Evolutionary conservation across 2,888 invertebrate genomes (phyloP).

Genomic region (Meteorus colon): DNA sequence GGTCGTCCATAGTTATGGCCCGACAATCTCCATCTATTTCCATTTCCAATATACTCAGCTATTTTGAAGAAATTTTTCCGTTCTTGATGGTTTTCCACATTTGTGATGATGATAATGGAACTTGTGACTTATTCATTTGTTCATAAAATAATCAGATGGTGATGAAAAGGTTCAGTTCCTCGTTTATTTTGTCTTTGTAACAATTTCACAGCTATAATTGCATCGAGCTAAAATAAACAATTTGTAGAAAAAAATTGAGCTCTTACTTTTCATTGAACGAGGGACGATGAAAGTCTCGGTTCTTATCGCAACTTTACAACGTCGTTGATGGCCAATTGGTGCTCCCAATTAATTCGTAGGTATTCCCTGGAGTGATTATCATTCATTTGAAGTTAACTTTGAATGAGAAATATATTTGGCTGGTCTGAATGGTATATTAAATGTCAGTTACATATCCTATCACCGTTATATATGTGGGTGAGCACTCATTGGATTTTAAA

Average conservation of each 20-base stretch:
- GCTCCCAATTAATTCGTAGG: constrained; percentile 53
- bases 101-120: not conserved
- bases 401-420: not conserved
- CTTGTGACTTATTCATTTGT: not conserved
- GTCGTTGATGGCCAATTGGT: constrained; percentile 51
- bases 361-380: constrained; percentile 47
- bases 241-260: constrained; percentile 47
- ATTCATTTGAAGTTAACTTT: constrained; percentile 44
- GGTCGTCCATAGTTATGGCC: constrained; percentile 26
- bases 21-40: not conserved
- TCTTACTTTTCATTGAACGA: constrained; percentile 48
- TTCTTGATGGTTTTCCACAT: not conserved
- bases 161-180: not conserved
- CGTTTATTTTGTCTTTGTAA: not conserved
- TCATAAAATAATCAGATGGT: not conserved
- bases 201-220: constrained; percentile 49
- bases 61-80: not conserved
- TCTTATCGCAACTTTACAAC: constrained; percentile 54
- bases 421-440: not conserved
- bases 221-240: constrained; percentile 53
- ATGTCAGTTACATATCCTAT: not conserved
- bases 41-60: not conserved
- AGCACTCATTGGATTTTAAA: constrained; percentile 70
- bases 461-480: constrained; percentile 52
- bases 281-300: constrained; percentile 53